Evolutionary conservation across 2,888 invertebrate species (phyloP), one percentile per base, ranked within the genome.

Genomic region (Aphrophora alni): DNA sequence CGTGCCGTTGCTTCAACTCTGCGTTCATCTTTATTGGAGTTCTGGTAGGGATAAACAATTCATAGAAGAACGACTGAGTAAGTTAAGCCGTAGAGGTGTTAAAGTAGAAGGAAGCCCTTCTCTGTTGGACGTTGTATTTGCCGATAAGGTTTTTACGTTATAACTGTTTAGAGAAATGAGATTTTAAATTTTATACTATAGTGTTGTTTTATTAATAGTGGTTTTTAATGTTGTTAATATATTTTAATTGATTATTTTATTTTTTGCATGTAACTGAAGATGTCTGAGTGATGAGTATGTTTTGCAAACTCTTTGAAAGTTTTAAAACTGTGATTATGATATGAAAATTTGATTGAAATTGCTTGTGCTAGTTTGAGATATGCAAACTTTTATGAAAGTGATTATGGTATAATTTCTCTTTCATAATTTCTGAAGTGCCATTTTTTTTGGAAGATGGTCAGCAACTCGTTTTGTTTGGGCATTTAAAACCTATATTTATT

Each of bases 11-110:
- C 85, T 94, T 80, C 92, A 93, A 85, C 90, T 93, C 5, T 93
- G 93, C 85, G 90, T 92, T 70, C 91, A 91, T 85, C 90, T 94
- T 85, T 93, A 93, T 92, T 92, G 92, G 88, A 90, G 91, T 82
- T 88, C 91, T 38, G 93, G 92, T 10, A 89, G 90, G 83, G 92
- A 94, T 85, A 92, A 92, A 84, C 88, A 91, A 28, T 89, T 89
- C 75, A 88, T 94, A 73, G 91, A 92, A 68, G 90, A 91, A 81
- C 91, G 92, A 83, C 86, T 94, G 80, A 89, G 90, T 74, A 90
- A 90, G 81, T 91, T 94, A 84, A 91, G 91, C 80, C 91, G 90
- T 84, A 90, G 91, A 86, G 94, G 94, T n/a, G 92, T 94, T 87
- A 92, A 91, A 85, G 91, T 92, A 1, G 91, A 92, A 82, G 91